Base-by-base conservation (phyloP, 2,113 vertebrate species). In the Aplodontia rufa region DNA sequence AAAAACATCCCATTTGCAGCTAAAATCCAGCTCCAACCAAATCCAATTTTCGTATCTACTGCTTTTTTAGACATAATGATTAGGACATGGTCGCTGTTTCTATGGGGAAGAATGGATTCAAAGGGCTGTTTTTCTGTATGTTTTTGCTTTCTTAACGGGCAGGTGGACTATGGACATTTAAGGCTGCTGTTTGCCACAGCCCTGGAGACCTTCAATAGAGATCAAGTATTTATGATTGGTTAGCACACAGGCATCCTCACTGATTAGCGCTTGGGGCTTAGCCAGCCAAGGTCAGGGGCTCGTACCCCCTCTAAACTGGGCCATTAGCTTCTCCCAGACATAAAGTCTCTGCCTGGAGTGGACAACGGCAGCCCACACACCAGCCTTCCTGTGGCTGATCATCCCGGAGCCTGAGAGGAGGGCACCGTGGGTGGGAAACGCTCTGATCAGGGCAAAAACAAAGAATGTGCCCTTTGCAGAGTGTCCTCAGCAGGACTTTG, bases 1-100 rank as follows among this genome's bases (percentile, higher is more conserved):
- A 95, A 96, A 97, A 95, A 90, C 92, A 95, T n/a, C 96, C 91
- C 93, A 95, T 90, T 91, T 90, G 78, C 84, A 87, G 72, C 84
- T 81, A 85, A 92, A 95, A 87, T 88, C 87, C 96, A 93, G 94
- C 91, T 79, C 85, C 13, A 6, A 96, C 87, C 90, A 95, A 96
- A 94, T 92, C 95, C 90, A 87, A 72, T 92, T 94, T 95, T 93
- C 89, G 1, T 68, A 94, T 80, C 94, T 55, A 24, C 51, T 72
- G 93, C 95, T 60, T 89, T 92, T 95, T 94, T 80, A 94, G 96
- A 93, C 95, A 93, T 96, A 93, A 93, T 80, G 93, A 85, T 64
- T 35, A 37, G 91, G 71, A 47, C 90, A 40, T 86, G 28, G n/a
- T 68, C 32, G 72, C 94, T 72, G 92, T 92, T 95, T 97, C 93